Conservation (phyloP, 2,888 invertebrate species). For the Ophioninae sp. region DNA sequence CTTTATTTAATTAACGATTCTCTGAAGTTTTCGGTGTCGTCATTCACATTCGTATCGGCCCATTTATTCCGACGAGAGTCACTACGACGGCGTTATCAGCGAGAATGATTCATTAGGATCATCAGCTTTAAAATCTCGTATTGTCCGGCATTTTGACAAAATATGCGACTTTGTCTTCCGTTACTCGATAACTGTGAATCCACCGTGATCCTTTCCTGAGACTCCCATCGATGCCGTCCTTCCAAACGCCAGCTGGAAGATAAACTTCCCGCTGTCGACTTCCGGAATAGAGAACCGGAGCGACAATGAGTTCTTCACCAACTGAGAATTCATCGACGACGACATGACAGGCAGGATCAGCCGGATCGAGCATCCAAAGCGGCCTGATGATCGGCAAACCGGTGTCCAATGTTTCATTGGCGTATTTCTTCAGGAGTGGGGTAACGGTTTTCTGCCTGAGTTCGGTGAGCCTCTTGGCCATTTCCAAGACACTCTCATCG, state of each 20-base stretch:
- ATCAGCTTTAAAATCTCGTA: slow-evolving; percentile 85
- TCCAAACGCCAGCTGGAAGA: slow-evolving; percentile 95
- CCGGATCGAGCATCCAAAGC: slow-evolving; percentile 93
- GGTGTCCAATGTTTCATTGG: slow-evolving; percentile 89
- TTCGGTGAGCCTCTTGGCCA: slow-evolving; percentile 88
- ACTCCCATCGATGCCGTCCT: slow-evolving; percentile 93
- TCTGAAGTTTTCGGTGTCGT: background rate
- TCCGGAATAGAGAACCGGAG: slow-evolving; percentile 90
- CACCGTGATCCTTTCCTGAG: slow-evolving; percentile 93
- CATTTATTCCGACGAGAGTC: too few species aligned
- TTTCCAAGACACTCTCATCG: slow-evolving; percentile 88
- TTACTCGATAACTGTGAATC: slow-evolving; percentile 94
- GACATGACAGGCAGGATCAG: slow-evolving; percentile 88
- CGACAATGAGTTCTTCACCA: slow-evolving; percentile 94
- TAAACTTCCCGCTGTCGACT: slow-evolving; percentile 91
- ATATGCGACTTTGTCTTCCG: slow-evolving; percentile 90
- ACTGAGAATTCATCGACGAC: slow-evolving; percentile 94
- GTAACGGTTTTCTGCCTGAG: slow-evolving; percentile 90
- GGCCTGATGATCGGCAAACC: slow-evolving; percentile 94
- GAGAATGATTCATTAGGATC: background rate
- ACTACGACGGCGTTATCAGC: background rate
- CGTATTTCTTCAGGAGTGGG: slow-evolving; percentile 89
- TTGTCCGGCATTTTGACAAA: slow-evolving; percentile 93
- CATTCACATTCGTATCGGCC: too few species aligned
- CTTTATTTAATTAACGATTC: background rate